phyloP scores from a whole-genome alignment of 2,797 vertebrate genomes.

The Decapterus maruadsi region DNA sequence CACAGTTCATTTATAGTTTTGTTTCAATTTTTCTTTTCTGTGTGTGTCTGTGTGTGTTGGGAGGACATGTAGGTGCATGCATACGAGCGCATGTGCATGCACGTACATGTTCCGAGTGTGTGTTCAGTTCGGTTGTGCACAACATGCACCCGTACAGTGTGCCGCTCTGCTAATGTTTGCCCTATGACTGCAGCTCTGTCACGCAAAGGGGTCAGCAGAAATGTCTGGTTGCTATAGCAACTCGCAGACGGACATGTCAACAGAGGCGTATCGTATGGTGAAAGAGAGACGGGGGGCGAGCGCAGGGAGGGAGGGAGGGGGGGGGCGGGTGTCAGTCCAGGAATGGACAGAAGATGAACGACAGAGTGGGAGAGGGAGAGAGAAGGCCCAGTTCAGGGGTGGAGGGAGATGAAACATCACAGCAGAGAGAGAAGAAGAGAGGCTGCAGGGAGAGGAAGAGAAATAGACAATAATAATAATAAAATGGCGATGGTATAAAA shows the following conservation, averaged over 20 bases:
- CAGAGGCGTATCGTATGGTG: slow-evolving; percentile 81
- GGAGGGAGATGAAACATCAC: slow-evolving; percentile 30
- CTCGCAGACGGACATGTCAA: slow-evolving; percentile 70
- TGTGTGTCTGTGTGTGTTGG: background rate
- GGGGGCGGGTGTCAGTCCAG: slow-evolving; percentile 54
- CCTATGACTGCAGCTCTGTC: slow-evolving; percentile 54
- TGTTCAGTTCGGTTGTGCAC: background rate
- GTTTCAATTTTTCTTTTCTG: background rate
- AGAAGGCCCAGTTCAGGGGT: slow-evolving; percentile 31
- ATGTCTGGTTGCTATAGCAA: slow-evolving; percentile 75
- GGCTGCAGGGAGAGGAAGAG: background rate
- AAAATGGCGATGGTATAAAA: background rate
- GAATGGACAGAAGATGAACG: slow-evolving; percentile 69
- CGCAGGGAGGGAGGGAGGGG: slow-evolving; percentile 30
- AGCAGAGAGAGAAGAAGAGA: slow-evolving; percentile 8
- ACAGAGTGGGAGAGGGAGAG: slow-evolving; percentile 37
- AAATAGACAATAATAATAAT: background rate
- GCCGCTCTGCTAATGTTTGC: slow-evolving; percentile 38
- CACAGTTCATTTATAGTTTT: background rate
- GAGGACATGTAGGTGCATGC: background rate
- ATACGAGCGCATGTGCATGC: background rate
- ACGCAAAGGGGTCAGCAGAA: slow-evolving; percentile 72
- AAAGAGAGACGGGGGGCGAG: slow-evolving; percentile 68
- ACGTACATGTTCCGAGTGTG: background rate
- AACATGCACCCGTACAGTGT: slow-evolving; percentile 4